Conservation (phyloP, 2,113 vertebrate species). For the Procavia capensis region DNA sequence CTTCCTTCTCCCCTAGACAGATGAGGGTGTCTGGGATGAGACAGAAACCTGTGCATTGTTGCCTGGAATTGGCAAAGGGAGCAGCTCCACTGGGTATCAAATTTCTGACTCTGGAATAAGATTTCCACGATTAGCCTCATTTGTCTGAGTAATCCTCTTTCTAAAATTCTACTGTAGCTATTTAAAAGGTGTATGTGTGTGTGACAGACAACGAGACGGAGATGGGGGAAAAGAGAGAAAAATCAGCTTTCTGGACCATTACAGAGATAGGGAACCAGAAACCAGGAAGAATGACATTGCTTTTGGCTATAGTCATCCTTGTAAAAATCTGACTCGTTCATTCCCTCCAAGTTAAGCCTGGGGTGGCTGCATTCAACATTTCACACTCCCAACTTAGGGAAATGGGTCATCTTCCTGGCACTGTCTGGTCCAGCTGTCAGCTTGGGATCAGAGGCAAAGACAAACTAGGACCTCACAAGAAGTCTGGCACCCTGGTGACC, state of each 20-base stretch:
- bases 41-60: background rate
- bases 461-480: background rate
- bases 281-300: background rate
- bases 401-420: background rate
- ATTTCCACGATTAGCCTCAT: background rate
- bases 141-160: background rate
- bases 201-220: background rate
- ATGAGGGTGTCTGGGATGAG: fast-evolving
- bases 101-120: background rate
- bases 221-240: background rate
- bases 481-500: fast-evolving
- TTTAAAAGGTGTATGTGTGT: background rate
- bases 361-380: background rate
- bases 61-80: background rate
- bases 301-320: background rate
- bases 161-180: conserved; percentile 1
- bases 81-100: background rate
- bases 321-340: background rate
- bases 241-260: background rate
- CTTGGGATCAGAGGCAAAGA: background rate
- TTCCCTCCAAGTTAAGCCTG: background rate
- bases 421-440: background rate
- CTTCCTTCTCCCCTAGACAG: background rate
- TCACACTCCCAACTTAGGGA: background rate
- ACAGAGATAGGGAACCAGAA: conserved; percentile 8